Evolutionary conservation across 2,888 invertebrate species (phyloP).

Genomic region (Megastigmus dorsalis): DNA sequence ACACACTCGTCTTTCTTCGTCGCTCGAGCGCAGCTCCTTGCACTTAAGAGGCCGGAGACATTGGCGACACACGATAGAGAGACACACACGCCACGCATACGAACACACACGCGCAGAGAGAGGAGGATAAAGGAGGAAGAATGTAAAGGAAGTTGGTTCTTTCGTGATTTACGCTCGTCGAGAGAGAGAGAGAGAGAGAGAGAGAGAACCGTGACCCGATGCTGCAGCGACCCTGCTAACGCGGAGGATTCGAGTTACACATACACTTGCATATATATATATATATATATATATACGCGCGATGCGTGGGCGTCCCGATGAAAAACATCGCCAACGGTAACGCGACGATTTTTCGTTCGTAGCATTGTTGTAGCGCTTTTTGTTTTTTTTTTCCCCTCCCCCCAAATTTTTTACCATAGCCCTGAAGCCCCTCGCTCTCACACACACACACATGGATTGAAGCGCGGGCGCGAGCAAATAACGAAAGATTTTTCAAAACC

Average conservation of each 20-base stretch:
- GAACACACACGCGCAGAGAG: neutral
- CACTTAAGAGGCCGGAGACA: conserved; percentile 26
- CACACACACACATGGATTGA: too few relatives aligned
- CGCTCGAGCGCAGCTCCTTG: neutral
- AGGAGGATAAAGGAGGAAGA: conserved; percentile 36
- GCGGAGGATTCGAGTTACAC: conserved; percentile 38
- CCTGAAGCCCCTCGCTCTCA: too few relatives aligned
- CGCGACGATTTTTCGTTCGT: neutral
- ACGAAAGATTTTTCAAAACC: neutral
- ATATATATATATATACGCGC: neutral
- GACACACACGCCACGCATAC: conserved; percentile 4
- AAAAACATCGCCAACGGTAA: conserved; percentile 3
- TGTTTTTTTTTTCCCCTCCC: too few relatives aligned
- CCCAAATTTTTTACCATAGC: too few relatives aligned
- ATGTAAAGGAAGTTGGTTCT: conserved; percentile 47
- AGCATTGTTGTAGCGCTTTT: too few relatives aligned
- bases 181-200: conserved; percentile 2
- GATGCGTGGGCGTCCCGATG: neutral
- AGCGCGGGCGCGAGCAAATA: too few relatives aligned
- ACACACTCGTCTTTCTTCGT: neutral
- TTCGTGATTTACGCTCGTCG: conserved; percentile 42
- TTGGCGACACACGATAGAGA: conserved; percentile 13
- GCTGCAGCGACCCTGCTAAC: conserved; percentile 18
- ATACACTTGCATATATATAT: neutral
- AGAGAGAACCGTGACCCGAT: conserved; percentile 24